Evolutionary conservation across 2,888 invertebrate genomes (phyloP).

Genomic region (Sabellastarte sp.): DNA sequence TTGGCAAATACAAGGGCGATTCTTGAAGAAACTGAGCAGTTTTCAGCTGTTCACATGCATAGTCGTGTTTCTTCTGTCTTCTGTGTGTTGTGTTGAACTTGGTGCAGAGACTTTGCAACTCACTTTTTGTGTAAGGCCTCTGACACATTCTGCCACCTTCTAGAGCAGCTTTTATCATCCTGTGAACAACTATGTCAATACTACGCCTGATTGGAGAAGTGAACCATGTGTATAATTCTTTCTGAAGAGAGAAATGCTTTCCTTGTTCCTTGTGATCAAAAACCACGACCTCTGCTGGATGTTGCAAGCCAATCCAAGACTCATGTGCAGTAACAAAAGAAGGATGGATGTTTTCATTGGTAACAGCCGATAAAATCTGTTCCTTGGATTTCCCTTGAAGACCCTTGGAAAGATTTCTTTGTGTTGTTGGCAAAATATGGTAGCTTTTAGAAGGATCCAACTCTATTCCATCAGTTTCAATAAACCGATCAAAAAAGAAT

Average conservation of each 20-base stretch:
- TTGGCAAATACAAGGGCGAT: slow-evolving; percentile 37
- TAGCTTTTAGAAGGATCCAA: no score
- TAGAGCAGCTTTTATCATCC: slow-evolving; percentile 36
- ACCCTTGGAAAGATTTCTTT: no score
- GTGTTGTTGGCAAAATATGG: no score
- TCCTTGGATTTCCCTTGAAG: no score
- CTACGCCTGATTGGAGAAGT: slow-evolving; percentile 46
- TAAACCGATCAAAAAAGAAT: no score
- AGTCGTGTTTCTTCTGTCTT: slow-evolving; percentile 7
- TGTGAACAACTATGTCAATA: slow-evolving; percentile 46
- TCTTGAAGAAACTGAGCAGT: slow-evolving; percentile 27
- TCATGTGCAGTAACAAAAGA: not conserved
- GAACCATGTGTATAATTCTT: slow-evolving; percentile 37
- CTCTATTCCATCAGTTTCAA: no score
- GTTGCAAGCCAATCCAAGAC: not conserved
- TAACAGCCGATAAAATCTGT: no score
- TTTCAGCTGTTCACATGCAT: slow-evolving; percentile 5
- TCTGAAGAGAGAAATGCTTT: slow-evolving; percentile 39
- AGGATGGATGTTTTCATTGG: not conserved
- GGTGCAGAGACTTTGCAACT: slow-evolving; percentile 33
- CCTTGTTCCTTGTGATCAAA: not conserved
- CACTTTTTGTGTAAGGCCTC: slow-evolving; percentile 34
- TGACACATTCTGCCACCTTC: not conserved
- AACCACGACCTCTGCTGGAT: not conserved
- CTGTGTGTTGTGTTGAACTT: slow-evolving; percentile 5